Evolutionary conservation across 2,888 invertebrate genomes (phyloP), one percentile per base, ranked within the genome.

Genomic region (Ophion obscuratus): DNA sequence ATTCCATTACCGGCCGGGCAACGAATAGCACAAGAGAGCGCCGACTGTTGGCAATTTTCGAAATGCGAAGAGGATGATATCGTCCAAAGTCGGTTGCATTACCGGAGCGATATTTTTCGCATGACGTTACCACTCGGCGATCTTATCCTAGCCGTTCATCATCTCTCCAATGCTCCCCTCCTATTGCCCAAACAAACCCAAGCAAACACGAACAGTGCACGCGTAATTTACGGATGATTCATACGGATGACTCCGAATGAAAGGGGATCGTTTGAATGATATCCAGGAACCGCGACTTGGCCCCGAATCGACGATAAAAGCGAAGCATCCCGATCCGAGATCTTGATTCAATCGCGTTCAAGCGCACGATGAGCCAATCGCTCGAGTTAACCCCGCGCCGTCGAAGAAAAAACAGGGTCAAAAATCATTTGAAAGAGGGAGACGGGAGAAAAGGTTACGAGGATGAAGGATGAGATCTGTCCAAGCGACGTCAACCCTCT

Each of bases 81-180:
- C 76, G 85, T 80, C 82, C 85, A 89, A 89, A 88, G 88, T 86
- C 87, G 79, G 61, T 74, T 64, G 85, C 47, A 80, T 87, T 88
- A 86, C 83, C 88, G 86, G 88, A n/a, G 40, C 40, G 20, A 53
- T 53, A 11, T 53, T 31, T 68, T 68, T 68, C 5, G 11, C 44
- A 40, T 44, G 44, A 40, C 44, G 10, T 68, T 20, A 5, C 4
- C 14, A n/a, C 44, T 47, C 27, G 24, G 17, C 44, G 27, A 27
- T 70, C 53, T 70, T 70, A 70, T 70, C 67, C 67, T 9, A 20
- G 3, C 20, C 2, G 1, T 6, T 9, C 10, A 20, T 67, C 20
- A 40, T 67, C 44, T n/a, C 2, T 3, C 40, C 20, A 10, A n/a
- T n/a, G 20, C n/a, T 67, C 17, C 14, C 4, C 20, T 10, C 10